Conservation (phyloP, 1,140 invertebrate genomes). For the Dolichoris vasculosae region DNA sequence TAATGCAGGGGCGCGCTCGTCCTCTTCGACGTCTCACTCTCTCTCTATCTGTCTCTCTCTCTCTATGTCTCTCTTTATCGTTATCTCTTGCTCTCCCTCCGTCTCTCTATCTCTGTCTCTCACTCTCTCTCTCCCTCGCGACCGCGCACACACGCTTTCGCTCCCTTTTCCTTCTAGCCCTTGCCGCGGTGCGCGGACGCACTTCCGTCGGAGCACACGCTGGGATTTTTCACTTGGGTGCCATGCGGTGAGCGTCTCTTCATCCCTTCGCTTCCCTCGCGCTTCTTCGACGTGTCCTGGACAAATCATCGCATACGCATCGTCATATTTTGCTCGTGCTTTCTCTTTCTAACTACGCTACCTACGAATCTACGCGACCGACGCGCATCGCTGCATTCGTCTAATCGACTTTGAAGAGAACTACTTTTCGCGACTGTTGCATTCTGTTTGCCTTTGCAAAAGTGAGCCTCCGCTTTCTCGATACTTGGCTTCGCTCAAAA, state of each 20-base stretch:
- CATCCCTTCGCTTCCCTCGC: neutral
- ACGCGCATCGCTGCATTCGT: too few relatives aligned
- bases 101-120: too few relatives aligned
- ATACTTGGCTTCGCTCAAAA: too few relatives aligned
- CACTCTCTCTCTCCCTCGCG: neutral
- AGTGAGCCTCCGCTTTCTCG: too few relatives aligned
- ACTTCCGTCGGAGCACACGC: constrained; percentile 32
- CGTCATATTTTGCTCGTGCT: neutral
- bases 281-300: neutral
- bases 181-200: constrained; percentile 28
- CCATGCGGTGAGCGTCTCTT: neutral
- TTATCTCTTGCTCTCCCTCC: neutral
- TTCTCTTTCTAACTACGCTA: neutral
- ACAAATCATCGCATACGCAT: neutral
- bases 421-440: too few relatives aligned
- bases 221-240: constrained; percentile 33
- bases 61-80: too few relatives aligned
- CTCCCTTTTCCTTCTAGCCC: neutral
- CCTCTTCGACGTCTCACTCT: neutral
- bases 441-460: too few relatives aligned
- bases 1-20: neutral
- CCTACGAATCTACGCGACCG: too few relatives aligned
- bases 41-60: neutral
- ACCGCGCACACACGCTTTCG: neutral
- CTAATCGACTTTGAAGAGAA: too few relatives aligned